Conservation (phyloP, 1,140 invertebrate genomes). For the Araneus ventricosus region DNA sequence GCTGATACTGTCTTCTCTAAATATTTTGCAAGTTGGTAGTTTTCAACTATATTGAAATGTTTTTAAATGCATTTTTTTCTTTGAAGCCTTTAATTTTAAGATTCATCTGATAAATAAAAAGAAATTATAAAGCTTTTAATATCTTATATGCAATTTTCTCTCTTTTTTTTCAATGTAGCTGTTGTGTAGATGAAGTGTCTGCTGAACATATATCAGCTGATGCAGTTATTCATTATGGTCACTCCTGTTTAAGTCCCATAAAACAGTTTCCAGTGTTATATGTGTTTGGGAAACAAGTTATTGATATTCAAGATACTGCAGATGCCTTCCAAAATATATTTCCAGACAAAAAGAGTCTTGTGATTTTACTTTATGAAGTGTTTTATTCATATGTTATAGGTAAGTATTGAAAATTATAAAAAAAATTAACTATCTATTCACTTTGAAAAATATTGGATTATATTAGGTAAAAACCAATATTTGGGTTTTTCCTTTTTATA, state of each 20-base stretch:
- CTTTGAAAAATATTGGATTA: too few relatives aligned
- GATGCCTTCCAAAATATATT: constrained; percentile 77
- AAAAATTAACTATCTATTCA: too few relatives aligned
- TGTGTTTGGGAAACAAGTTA: constrained; percentile 80
- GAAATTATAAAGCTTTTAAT: not conserved
- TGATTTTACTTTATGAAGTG: constrained; percentile 88
- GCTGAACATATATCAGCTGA: constrained; percentile 91
- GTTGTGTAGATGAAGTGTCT: constrained; percentile 95
- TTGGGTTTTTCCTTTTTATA: too few relatives aligned
- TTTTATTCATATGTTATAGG: constrained; percentile 86
- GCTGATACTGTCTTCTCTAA: too few relatives aligned
- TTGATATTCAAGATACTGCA: constrained; percentile 76
- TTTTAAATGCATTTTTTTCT: too few relatives aligned
- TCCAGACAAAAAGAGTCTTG: constrained; percentile 79
- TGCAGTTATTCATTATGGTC: constrained; percentile 94
- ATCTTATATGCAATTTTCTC: constrained; percentile 47
- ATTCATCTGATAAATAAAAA: too few relatives aligned
- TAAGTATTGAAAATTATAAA: constrained; percentile 78
- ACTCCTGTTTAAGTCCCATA: constrained; percentile 89
- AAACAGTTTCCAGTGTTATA: constrained; percentile 87
- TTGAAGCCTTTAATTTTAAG: too few relatives aligned
- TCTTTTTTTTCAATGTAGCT: constrained; percentile 83
- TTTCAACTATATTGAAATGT: too few relatives aligned
- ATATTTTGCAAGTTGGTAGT: too few relatives aligned
- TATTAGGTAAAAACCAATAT: too few relatives aligned